These are phyloP conservation scores for Ophiothrix spiculata DNA, from an alignment of 35 echinoderm and acorn worm species.

Conservation along the genomic window DNA sequence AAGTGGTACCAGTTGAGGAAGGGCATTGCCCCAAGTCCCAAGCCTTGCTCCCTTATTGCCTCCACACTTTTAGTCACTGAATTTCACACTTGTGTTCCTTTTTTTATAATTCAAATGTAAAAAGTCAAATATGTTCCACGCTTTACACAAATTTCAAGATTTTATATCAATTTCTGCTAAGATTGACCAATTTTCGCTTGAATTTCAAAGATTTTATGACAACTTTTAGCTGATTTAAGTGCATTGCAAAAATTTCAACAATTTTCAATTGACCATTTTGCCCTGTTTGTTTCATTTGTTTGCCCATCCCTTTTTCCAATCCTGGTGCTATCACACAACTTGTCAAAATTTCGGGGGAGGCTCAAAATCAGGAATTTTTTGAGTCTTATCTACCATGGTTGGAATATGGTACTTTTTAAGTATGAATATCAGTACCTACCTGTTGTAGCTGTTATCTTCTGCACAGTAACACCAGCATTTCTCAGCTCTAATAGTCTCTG, in stretches of 20 bases:
- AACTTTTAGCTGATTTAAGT: too few relatives aligned
- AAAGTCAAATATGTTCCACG: too few relatives aligned
- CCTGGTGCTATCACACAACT: neutral
- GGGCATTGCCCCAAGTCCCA: too few relatives aligned
- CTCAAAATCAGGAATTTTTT: neutral
- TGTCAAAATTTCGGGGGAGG: neutral
- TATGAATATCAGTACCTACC: conserved; percentile 45
- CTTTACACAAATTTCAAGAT: too few relatives aligned
- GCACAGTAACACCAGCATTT: conserved; percentile 80
- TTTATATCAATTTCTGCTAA: too few relatives aligned
- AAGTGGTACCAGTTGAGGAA: too few relatives aligned
- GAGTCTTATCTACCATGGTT: neutral
- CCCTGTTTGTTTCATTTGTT: neutral
- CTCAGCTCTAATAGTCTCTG: conserved; percentile 62
- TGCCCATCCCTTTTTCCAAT: neutral
- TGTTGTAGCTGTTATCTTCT: conserved; percentile 82
- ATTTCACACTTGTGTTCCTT: too few relatives aligned
- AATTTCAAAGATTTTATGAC: too few relatives aligned
- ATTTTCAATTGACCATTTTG: neutral
- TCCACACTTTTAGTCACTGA: too few relatives aligned
- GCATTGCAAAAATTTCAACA: neutral
- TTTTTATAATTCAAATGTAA: too few relatives aligned
- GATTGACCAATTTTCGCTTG: too few relatives aligned
- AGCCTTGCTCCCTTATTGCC: too few relatives aligned
- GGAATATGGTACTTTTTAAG: neutral